A percentile compares a stretch with the other conserved stretches of the same genome.
These are phyloP conservation scores for Dryas iulia DNA, from an alignment of 1,140 invertebrate genomes.

Conservation along the genomic window DNA sequence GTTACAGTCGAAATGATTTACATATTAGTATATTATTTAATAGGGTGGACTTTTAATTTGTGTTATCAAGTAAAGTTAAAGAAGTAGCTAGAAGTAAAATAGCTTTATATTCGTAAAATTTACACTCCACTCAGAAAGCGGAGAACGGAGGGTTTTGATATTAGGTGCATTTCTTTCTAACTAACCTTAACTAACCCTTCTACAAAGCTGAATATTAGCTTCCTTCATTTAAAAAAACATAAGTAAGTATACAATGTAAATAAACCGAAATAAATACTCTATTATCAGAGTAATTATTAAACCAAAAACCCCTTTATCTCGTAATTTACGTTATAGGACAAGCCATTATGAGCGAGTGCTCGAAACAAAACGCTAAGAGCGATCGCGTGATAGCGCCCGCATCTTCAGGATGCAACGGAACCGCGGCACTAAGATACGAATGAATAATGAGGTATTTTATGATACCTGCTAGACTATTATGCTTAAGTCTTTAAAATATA, in stretches of 20 bases:
- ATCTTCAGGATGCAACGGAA: conserved; percentile 45
- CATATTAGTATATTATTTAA: no score
- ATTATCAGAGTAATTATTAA: not conserved
- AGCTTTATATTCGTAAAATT: no score
- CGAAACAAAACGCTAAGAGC: conserved; percentile 39
- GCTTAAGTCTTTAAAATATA: conserved; percentile 1
- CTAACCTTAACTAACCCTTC: no score
- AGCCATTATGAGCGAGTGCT: conserved; percentile 25
- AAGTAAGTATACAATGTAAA: not conserved
- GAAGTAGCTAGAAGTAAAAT: no score
- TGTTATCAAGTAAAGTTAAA: no score
- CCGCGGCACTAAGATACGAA: conserved; percentile 47
- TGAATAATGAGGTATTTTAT: conserved; percentile 54
- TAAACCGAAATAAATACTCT: not conserved
- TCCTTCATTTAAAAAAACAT: no score
- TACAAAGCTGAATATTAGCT: no score
- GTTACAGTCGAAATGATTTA: conserved; percentile 13
- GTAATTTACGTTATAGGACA: conserved; percentile 5
- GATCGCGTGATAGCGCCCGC: conserved; percentile 43
- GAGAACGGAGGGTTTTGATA: no score
- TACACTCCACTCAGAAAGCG: no score
- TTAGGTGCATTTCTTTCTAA: no score
- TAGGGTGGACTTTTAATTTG: no score
- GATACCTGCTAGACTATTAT: conserved; percentile 19
- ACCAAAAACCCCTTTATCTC: conserved; percentile 2